Evolutionary conservation across 2,888 invertebrate species (phyloP).

Genomic region (Adelphocoris suturalis): DNA sequence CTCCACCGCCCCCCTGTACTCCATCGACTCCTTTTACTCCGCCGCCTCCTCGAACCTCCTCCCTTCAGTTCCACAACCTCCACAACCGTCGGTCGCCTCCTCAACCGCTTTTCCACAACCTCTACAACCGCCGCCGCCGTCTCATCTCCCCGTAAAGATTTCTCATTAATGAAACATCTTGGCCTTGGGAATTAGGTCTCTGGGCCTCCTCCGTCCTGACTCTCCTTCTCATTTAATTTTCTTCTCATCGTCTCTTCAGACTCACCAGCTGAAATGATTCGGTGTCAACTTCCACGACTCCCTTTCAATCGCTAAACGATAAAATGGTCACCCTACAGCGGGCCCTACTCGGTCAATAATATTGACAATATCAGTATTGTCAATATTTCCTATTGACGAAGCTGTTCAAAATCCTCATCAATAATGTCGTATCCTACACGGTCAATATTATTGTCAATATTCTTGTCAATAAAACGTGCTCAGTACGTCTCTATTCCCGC

Average conservation of each 20-base stretch:
- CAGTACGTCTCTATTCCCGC: too few relatives aligned
- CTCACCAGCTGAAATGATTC: background rate
- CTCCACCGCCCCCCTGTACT: background rate
- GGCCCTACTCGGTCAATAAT: too few relatives aligned
- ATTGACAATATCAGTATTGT: too few relatives aligned
- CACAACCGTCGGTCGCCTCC: background rate
- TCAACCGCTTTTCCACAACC: background rate
- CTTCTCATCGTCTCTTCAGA: background rate
- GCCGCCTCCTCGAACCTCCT: background rate
- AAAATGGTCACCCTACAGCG: too few relatives aligned
- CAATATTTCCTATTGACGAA: too few relatives aligned
- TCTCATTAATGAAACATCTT: slow-evolving; percentile 62
- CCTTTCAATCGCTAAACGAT: too few relatives aligned
- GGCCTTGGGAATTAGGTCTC: slow-evolving; percentile 62
- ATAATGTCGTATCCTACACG: too few relatives aligned
- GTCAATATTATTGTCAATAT: too few relatives aligned
- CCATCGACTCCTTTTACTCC: background rate
- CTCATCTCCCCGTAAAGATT: slow-evolving; percentile 19
- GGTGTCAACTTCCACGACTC: too few relatives aligned
- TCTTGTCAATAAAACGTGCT: too few relatives aligned
- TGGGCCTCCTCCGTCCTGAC: slow-evolving; percentile 31
- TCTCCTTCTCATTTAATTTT: background rate
- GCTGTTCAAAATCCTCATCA: too few relatives aligned
- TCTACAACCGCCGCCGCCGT: slow-evolving; percentile 18
- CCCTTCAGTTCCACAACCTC: background rate